Evolutionary conservation across 2,113 vertebrate genomes (phyloP).

Genomic region (Cairina moschata): DNA sequence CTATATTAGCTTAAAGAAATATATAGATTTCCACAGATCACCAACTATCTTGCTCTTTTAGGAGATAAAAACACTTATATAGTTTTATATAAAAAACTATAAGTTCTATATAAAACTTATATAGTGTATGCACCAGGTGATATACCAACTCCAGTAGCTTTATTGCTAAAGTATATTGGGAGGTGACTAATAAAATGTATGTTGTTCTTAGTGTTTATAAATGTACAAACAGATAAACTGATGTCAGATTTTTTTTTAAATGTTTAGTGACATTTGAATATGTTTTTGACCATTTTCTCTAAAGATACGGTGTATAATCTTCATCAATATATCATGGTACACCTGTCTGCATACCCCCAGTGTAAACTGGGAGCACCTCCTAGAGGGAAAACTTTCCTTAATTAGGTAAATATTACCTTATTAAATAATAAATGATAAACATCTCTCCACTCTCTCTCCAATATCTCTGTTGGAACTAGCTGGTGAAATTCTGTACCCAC

Average conservation of each 20-base stretch:
- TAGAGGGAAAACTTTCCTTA: background rate
- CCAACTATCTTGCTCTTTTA: background rate
- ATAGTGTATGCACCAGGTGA: background rate
- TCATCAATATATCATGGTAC: background rate
- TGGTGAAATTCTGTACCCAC: background rate
- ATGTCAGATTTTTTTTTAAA: background rate
- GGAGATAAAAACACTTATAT: background rate
- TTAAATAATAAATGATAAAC: background rate
- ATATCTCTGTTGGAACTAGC: background rate
- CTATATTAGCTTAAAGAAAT: background rate
- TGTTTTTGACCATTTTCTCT: background rate
- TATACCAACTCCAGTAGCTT: background rate
- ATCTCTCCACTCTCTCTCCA: background rate
- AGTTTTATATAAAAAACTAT: too few relatives aligned
- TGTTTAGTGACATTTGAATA: background rate
- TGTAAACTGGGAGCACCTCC: background rate
- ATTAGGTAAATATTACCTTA: background rate
- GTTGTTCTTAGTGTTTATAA: background rate
- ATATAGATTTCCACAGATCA: background rate
- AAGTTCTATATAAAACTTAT: too few relatives aligned
- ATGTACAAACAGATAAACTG: background rate
- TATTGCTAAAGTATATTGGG: background rate
- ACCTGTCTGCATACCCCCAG: background rate
- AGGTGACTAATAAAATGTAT: background rate
- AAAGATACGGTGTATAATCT: background rate